These are phyloP conservation scores for Cololabis saira DNA, from an alignment of 2,113 vertebrate species.

Conservation along the genomic window DNA sequence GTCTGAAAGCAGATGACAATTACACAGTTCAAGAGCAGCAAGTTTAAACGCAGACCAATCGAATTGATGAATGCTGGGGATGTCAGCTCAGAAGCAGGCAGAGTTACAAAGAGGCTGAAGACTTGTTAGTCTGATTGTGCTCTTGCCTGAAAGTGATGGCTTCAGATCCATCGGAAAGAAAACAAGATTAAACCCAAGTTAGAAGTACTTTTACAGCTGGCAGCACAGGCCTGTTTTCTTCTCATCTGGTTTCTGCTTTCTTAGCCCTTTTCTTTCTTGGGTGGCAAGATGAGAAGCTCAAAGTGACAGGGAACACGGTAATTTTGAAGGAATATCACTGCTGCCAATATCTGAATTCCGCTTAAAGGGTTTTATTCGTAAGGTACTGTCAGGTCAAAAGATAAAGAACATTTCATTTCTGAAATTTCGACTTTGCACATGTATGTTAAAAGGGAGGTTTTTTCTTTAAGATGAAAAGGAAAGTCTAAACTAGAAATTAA, in stretches of 20 bases:
- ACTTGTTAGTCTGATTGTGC: slow-evolving; percentile 21
- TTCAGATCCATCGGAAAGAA: slow-evolving; percentile 40
- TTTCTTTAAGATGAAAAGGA: slow-evolving; percentile 22
- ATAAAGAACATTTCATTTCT: slow-evolving; percentile 64
- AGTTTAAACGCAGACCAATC: slow-evolving; percentile 13
- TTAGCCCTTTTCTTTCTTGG: slow-evolving; percentile 23
- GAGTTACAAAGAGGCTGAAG: slow-evolving; percentile 33
- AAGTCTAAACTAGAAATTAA: slow-evolving; percentile 56
- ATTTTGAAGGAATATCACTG: slow-evolving; percentile 19
- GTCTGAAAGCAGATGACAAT: slow-evolving; percentile 42
- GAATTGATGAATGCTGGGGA: slow-evolving; percentile 39
- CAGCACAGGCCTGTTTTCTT: background rate
- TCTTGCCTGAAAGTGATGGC: slow-evolving; percentile 37
- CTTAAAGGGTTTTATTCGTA: slow-evolving; percentile 4
- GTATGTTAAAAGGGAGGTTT: slow-evolving; percentile 52
- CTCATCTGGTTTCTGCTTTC: slow-evolving; percentile 25
- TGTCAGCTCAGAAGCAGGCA: slow-evolving; percentile 19
- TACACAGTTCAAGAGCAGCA: slow-evolving; percentile 23
- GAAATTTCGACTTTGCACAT: slow-evolving; percentile 35
- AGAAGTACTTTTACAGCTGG: slow-evolving; percentile 16
- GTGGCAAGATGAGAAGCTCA: slow-evolving; percentile 5
- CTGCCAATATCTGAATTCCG: slow-evolving; percentile 15
- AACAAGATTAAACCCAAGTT: slow-evolving; percentile 36
- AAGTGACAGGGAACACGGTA: background rate
- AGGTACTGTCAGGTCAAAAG: slow-evolving; percentile 40